Evolutionary conservation across 2,113 vertebrate genomes (phyloP), one percentile per base, ranked within the genome.

Genomic region (Saguinus midas): DNA sequence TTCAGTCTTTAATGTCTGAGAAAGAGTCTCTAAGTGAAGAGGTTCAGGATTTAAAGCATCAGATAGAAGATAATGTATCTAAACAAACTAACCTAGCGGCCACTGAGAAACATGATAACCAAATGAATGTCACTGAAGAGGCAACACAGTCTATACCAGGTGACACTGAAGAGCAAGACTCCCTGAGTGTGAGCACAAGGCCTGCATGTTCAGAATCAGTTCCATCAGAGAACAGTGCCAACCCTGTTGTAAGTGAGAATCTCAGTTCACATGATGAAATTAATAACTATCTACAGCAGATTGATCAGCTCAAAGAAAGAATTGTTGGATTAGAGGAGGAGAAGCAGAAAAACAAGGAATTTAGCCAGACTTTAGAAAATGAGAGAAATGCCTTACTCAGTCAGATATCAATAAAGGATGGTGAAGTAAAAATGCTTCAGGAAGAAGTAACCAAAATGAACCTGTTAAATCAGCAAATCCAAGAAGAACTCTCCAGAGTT

Each of bases 401-500:
- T 90, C 98, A 98, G 20, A 29, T 99, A 90, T 94, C 92, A 75
- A 87, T 88, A 57, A 98, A 98, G 32, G 97, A 96, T 91, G 73
- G 1, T 45, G 98, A 99, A 80, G 37, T 98, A 50, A 98, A 86
- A 73, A 57, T 85, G 72, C 94, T 99, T 76, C 98, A 96, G 76
- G 97, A 96, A 95, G 98, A 98, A 37, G 91, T 98, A 58, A 43
- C 57, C 68, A 52, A 97, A 83, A 88, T 97, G 91, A 98, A 98
- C 68, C 66, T 96, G 50, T 97, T 21, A 0, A 86, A 98, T 84
- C 94, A 98, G 32, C 98, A 98, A 94, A 98, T 97, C 55, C 98
- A 99, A 90, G 97, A 97, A 0, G 99, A 99, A 84, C 98, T 99
- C 10, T 87, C 98, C 35, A 99, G 98, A 95, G 98, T 99, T 84